Evolutionary conservation across 2,888 invertebrate genomes (phyloP), one percentile per base, ranked within the genome.

Genomic region (Formica aserva): DNA sequence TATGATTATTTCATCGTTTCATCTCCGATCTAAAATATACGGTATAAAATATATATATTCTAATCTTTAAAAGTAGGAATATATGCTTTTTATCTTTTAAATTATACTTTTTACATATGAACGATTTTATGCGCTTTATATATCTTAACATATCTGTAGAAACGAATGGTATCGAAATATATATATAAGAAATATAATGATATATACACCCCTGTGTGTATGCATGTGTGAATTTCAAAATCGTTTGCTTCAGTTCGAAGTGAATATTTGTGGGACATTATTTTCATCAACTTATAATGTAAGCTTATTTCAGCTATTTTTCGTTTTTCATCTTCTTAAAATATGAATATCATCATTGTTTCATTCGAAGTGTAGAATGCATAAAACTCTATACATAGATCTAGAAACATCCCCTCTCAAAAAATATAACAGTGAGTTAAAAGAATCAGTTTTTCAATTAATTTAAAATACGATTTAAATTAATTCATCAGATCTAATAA

Each of bases 1-100:
- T 85, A 85, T 2, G 87, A 85, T 6, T 92, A 92, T 71, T 85
- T 89, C 5, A 45, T 18, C 18, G 45, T 45, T 45, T 45, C 15
- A 13, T 45, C 45, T 48, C 11, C 38, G 38, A 38, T 38, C 1
- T 38, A 38, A 38, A 18, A 52, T 87, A 4, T 74, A 87, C 1
- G 90, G 0, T 41, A 13, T 13, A 11, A 41, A 13, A 41, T 41
- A 48, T 48, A 48, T 3, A 22, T 22, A 22, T 22, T 41, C 1
- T 3, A 48, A 48, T 18, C 5, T 45, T 9, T 48, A 48, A 13
- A 6, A 13, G 41, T 41, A 41, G n/a, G 15, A 48, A 48, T 48
- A 48, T 48, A 48, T 1, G 0, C 6, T n/a, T n/a, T n/a, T 48
- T n/a, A 48, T 48, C 6, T 6, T 48, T 48, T 48, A 48, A 48